Evolutionary conservation across 2,113 vertebrate genomes (phyloP).

Genomic region (Cynopterus brachyotis): DNA sequence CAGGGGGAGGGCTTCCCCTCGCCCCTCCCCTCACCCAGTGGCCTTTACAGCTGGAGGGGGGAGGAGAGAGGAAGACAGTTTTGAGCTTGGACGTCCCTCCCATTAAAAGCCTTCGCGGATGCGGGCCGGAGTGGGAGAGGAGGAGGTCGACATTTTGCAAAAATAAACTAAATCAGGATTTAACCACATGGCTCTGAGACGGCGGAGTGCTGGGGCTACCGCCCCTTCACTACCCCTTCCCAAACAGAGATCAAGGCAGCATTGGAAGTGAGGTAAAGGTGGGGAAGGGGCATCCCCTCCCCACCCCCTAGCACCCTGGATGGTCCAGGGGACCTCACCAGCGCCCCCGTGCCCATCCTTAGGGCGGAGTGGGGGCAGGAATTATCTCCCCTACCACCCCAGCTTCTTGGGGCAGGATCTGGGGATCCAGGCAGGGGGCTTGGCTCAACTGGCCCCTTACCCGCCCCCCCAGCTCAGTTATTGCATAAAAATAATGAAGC

Average conservation of each 20-base stretch:
- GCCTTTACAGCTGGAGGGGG: constrained; percentile 54
- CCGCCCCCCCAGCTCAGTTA: constrained; percentile 67
- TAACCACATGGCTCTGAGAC: constrained; percentile 75
- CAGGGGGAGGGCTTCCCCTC: constrained; percentile 57
- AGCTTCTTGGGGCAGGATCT: constrained; percentile 60
- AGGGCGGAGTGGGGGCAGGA: constrained; percentile 50
- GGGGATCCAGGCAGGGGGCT: constrained; percentile 18
- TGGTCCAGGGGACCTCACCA: constrained; percentile 76
- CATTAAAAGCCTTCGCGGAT: constrained; percentile 71
- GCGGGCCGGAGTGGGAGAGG: constrained; percentile 28
- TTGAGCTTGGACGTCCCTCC: constrained; percentile 71
- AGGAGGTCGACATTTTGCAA: constrained; percentile 69
- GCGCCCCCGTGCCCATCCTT: constrained; percentile 67
- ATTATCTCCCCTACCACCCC: constrained; percentile 42
- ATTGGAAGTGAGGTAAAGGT: constrained; percentile 80
- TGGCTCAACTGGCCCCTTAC: constrained; percentile 63
- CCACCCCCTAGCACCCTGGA: constrained; percentile 79
- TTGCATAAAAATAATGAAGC: constrained; percentile 80
- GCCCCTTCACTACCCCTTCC: constrained; percentile 58
- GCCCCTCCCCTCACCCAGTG: constrained; percentile 53
- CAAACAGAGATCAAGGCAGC: constrained; percentile 77
- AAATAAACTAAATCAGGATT: constrained; percentile 77
- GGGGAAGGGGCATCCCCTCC: constrained; percentile 60
- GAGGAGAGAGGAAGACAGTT: constrained; percentile 63
- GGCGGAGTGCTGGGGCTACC: constrained; percentile 7